Base-by-base conservation (phyloP, 2,113 vertebrate genomes). In the Scomber japonicus region DNA sequence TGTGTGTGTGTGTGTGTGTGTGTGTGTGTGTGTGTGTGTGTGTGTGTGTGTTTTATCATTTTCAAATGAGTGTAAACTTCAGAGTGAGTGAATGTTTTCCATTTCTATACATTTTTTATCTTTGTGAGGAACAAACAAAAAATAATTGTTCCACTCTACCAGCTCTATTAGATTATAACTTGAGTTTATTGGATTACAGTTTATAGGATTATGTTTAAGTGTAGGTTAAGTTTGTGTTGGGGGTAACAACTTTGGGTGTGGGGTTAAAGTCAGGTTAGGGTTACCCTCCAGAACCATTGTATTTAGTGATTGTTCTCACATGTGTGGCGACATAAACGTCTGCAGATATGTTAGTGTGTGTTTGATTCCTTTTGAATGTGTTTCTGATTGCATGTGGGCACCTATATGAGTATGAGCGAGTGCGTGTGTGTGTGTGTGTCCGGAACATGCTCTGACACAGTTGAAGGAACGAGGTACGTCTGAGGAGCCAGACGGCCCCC, bases 401-500 rank as follows among this genome's bases (percentile, higher is more conserved):
- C 30, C 27, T 59, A 3, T 53, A 24, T 71, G 50, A 1, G 66
- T 15, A 53, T 45, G 30, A 65, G 54, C 9, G 53, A 45, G 54
- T 66, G 53, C 71, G 77, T 53, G 66, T 67, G 50, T 50, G 57
- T 16, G 24, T 27, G 3, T 27, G 24, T 27, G 24, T 27, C 2
- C 2, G 3, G 24, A 19, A 19, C 9, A 12, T 13, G 19, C 63
- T 51, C 56, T 55, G 62, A 71, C 61, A 76, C 65, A 46, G 21
- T 12, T 54, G 17, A 35, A 72, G 31, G 59, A 48, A 82, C 73
- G 76, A 77, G 49, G 61, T 59, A 27, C 1, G 24, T 49, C 49
- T 44, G 77, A 78, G 50, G 45, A 80, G 35, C 17, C 44, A 71
- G 59, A 49, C 64, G 35, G 54, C 57, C 30, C 30, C 74, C 40